Evolutionary conservation across 2,797 vertebrate genomes (phyloP).

Genomic region (Allobates femoralis): DNA sequence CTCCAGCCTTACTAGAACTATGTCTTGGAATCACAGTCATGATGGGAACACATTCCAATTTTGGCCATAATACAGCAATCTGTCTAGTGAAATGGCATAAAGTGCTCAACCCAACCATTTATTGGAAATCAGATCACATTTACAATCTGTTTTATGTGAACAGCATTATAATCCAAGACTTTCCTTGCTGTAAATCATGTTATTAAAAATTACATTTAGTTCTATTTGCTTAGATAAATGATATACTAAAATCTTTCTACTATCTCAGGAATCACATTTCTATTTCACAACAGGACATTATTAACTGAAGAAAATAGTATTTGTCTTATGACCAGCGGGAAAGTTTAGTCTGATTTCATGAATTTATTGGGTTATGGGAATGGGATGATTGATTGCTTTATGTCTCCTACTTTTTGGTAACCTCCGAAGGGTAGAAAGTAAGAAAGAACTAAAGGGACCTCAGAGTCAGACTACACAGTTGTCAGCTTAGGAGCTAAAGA

Average conservation of each 20-base stretch:
- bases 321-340: background rate
- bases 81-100: slow-evolving; percentile 4
- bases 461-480: too few species aligned
- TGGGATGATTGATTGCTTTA: background rate
- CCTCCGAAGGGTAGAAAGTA: too few species aligned
- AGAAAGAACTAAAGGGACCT: too few species aligned
- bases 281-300: background rate
- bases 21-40: background rate
- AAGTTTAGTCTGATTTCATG: background rate
- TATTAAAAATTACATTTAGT: background rate
- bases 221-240: background rate
- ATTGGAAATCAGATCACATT: slow-evolving; percentile 17
- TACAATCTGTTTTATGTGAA: slow-evolving; percentile 19
- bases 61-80: background rate
- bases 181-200: background rate
- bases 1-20: background rate
- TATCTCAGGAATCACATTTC: slow-evolving; percentile 3
- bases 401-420: too few species aligned
- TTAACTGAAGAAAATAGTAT: background rate
- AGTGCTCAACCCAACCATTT: slow-evolving; percentile 3
- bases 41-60: background rate
- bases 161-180: background rate
- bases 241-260: background rate
- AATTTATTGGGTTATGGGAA: background rate
- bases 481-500: too few species aligned